These are phyloP conservation scores for Acipenser oxyrinchus DNA, from an alignment of 2,797 vertebrate species.

Conservation along the genomic window DNA sequence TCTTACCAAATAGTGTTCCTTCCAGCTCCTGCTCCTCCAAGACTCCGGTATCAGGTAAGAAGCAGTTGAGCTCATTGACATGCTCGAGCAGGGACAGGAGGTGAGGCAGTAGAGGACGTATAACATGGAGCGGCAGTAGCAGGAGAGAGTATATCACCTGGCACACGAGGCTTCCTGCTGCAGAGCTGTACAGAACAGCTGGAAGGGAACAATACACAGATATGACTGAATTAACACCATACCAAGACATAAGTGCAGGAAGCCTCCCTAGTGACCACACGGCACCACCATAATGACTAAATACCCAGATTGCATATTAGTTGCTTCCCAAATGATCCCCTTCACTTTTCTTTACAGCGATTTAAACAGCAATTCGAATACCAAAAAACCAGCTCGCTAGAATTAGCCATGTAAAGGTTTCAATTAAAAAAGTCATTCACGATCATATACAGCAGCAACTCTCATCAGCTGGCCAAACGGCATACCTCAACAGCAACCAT, in stretches of 20 bases:
- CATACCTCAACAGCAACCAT: no score
- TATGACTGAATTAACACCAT: not conserved
- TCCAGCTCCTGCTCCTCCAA: constrained; percentile 60
- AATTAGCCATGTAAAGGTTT: no score
- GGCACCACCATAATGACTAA: no score
- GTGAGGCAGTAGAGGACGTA: constrained; percentile 61
- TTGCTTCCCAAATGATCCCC: no score
- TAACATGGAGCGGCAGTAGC: constrained; percentile 55
- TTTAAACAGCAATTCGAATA: no score
- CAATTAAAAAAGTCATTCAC: no score
- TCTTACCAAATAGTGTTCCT: constrained; percentile 34
- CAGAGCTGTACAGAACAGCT: constrained; percentile 66
- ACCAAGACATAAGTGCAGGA: not conserved
- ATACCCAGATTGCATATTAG: no score
- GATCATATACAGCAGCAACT: no score
- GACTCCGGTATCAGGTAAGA: constrained; percentile 54
- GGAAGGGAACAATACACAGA: constrained; percentile 8
- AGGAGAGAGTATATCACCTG: constrained; percentile 68
- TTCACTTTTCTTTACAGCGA: no score
- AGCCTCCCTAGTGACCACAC: not conserved
- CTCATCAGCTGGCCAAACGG: no score
- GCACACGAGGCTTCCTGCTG: constrained; percentile 65
- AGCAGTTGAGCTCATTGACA: constrained; percentile 60
- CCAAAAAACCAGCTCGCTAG: no score
- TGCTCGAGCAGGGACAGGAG: constrained; percentile 61